These are phyloP conservation scores for Ochropleura plecta DNA, from an alignment of 2,888 invertebrate genomes.

Conservation along the genomic window DNA sequence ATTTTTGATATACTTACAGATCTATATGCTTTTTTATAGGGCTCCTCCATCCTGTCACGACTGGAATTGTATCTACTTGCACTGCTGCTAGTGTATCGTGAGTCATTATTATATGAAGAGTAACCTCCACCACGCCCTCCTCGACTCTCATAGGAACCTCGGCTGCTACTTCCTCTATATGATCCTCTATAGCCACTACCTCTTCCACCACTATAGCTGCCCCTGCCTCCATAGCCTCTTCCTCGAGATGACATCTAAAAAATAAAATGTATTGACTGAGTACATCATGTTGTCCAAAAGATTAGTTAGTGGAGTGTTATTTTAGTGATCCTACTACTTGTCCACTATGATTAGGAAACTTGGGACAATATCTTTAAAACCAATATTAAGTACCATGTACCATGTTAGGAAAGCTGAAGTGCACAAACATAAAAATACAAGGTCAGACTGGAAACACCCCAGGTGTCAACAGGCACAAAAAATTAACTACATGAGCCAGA, in stretches of 20 bases:
- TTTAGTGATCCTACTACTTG: not conserved
- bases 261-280: not conserved
- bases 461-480: not conserved
- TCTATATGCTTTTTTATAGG: constrained; percentile 88
- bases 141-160: constrained; percentile 84
- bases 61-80: constrained; percentile 81
- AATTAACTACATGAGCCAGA: no score
- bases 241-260: constrained; percentile 88
- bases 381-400: not conserved
- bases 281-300: not conserved
- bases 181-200: constrained; percentile 83
- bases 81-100: constrained; percentile 82
- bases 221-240: constrained; percentile 84
- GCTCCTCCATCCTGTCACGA: constrained; percentile 86
- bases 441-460: not conserved
- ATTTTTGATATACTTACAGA: constrained; percentile 76
- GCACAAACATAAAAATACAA: not conserved
- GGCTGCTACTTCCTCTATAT: constrained; percentile 81
- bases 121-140: constrained; percentile 85
- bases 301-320: not conserved
- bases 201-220: constrained; percentile 80
- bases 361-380: not conserved
- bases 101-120: constrained; percentile 84
- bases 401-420: not conserved
- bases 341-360: not conserved